Base-by-base conservation (phyloP, 2,888 invertebrate genomes). In the Phortica magna region DNA sequence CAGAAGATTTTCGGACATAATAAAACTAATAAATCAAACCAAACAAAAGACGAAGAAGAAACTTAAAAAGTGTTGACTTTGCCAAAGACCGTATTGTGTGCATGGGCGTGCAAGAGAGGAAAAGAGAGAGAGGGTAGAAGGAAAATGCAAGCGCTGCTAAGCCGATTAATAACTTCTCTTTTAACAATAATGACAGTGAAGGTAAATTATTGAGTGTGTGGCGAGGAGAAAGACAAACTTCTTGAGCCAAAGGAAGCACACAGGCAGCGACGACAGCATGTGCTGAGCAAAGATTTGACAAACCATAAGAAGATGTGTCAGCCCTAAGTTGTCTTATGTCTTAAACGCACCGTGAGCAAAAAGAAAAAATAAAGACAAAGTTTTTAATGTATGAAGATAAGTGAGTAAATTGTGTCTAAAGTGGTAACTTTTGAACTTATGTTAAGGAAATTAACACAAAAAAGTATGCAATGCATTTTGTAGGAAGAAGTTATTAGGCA, bases 151-250 rank as follows among this genome's bases (percentile, higher is more conserved):
- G 70, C 70, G 55, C 14, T 5, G 53, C 70, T 55, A 71, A 71
- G 48, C 70, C 31, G 70, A 71, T 71, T 71, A 71, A 55, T 55
- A 71, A 65, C 41, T 41, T 39, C 39, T 65, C 10, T 39, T 65
- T 41, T 22, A 53, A 12, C 61, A 10, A 6, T 61, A 61, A 65
- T 39, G 65, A 5, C 41, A 41, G 39, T 14, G 4, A 39, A 41
- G 65, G 65, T 9, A 48, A 48, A 48, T 12, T 1, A 31, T 1
- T 31, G 31, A 2, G 31, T 31, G 31, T 31, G 31, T 31, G 31
- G 31, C 31, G 3, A 31, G 31, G 3, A 31, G 31, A 31, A 31
- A 31, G 31, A 31, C 31, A 31, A 31, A 31, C 31, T 31, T 31
- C 31, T 31, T 31, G 2, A 31, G 3, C 31, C 31, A 31, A 31